These are phyloP conservation scores for Pheosia gnoma DNA, from an alignment of 2,888 invertebrate genomes.

Conservation along the genomic window DNA sequence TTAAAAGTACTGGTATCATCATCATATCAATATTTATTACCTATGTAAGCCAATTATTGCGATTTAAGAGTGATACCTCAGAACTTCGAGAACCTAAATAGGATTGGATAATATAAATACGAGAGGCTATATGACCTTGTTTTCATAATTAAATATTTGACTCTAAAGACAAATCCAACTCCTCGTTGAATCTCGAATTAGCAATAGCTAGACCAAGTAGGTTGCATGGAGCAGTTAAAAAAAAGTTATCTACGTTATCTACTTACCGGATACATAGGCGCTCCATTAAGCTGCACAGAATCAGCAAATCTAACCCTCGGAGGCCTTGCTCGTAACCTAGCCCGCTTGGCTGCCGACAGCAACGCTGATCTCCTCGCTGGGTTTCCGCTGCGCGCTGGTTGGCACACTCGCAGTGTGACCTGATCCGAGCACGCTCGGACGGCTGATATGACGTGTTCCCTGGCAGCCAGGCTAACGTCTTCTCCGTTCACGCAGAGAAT, in stretches of 20 bases:
- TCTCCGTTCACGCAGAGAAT: conserved; percentile 95
- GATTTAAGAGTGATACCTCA: too few relatives aligned
- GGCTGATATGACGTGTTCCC: conserved; percentile 94
- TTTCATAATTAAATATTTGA: too few relatives aligned
- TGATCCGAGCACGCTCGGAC: conserved; percentile 91
- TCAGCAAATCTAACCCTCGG: conserved; percentile 95
- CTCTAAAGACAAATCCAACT: too few relatives aligned
- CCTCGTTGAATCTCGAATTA: too few relatives aligned
- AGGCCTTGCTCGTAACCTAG: conserved; percentile 91
- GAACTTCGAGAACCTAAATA: too few relatives aligned
- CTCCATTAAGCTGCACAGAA: conserved; percentile 93
- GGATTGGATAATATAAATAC: too few relatives aligned
- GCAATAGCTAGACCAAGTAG: too few relatives aligned
- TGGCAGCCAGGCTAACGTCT: conserved; percentile 92
- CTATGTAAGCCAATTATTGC: too few relatives aligned
- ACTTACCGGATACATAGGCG: conserved; percentile 90
- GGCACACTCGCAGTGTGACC: conserved; percentile 92
- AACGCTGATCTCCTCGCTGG: conserved; percentile 91
- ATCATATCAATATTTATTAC: too few relatives aligned
- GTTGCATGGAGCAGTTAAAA: too few relatives aligned
- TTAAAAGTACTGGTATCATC: too few relatives aligned
- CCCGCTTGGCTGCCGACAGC: conserved; percentile 94
- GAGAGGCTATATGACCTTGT: too few relatives aligned
- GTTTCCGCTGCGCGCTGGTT: conserved; percentile 86
- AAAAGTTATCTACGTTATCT: neutral